Conservation (phyloP, 2,888 invertebrate species). For the Hetaerina titia region DNA sequence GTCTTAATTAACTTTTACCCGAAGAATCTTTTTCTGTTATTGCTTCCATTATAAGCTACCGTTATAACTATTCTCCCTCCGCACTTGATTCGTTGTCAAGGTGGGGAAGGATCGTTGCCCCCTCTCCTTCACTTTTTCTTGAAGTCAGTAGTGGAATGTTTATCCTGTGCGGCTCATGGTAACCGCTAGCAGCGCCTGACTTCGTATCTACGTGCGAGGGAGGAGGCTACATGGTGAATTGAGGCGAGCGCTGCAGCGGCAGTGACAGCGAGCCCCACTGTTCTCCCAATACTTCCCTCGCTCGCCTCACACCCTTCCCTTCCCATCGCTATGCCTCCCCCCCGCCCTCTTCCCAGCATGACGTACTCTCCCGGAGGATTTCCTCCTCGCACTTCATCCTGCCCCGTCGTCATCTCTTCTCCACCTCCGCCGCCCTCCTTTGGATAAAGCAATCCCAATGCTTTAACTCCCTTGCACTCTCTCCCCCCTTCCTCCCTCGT, state of each 20-base stretch:
- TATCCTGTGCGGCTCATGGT: neutral
- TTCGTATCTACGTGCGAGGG: neutral
- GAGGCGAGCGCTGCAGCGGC: neutral
- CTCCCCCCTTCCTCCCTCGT: neutral
- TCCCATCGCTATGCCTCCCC: neutral
- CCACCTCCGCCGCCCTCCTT: slow-evolving; percentile 22
- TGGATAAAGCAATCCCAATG: slow-evolving; percentile 20
- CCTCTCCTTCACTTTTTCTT: too few species aligned
- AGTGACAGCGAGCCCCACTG: slow-evolving; percentile 30
- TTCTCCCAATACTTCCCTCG: neutral
- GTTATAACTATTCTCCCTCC: neutral
- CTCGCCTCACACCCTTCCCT: neutral
- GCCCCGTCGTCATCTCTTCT: slow-evolving; percentile 12
- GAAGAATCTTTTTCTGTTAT: neutral
- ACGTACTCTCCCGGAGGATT: slow-evolving; percentile 10
- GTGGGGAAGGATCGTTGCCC: neutral
- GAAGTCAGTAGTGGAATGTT: neutral
- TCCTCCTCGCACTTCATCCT: neutral
- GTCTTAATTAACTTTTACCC: too few species aligned
- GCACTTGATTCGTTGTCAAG: neutral
- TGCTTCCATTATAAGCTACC: neutral
- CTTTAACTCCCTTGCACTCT: slow-evolving; percentile 6
- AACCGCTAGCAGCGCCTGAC: neutral
- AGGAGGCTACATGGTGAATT: slow-evolving; percentile 8
- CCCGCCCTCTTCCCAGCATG: neutral